A percentile compares a stretch with the other conserved stretches of the same genome.
Conservation (phyloP, 2,113 vertebrate genomes). For the Vireo altiloquus region DNA sequence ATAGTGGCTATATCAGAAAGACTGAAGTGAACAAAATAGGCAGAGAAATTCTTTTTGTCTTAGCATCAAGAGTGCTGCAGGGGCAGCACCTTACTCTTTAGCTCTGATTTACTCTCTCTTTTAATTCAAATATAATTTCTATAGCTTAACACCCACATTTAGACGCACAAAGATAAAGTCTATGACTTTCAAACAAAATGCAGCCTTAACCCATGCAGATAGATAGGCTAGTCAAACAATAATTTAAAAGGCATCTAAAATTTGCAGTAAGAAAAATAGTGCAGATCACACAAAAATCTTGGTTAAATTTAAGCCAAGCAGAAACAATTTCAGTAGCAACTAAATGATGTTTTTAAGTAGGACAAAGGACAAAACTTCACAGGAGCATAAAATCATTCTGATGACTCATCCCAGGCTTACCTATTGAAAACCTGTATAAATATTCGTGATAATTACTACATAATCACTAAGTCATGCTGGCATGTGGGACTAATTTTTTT, state of each 20-base stretch:
- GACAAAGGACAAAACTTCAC: background rate
- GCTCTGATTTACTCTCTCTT: background rate
- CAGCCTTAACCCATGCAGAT: background rate
- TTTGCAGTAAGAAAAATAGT: background rate
- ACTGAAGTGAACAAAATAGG: background rate
- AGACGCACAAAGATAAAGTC: background rate
- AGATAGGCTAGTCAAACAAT: background rate
- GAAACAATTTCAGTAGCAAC: background rate
- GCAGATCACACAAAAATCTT: background rate
- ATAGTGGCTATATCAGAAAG: background rate
- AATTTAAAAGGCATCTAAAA: background rate
- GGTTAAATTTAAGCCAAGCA: background rate
- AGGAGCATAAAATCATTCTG: background rate
- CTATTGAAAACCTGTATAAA: conserved; percentile 3
- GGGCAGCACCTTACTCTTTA: background rate
- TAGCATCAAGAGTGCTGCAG: background rate
- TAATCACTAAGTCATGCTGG: conserved; percentile 15
- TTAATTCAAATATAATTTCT: background rate
- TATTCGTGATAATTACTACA: background rate
- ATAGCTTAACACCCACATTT: background rate
- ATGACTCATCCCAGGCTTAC: background rate
- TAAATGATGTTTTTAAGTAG: background rate
- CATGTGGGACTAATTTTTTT: conserved; percentile 42
- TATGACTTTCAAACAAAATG: background rate
- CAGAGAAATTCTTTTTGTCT: background rate